These are phyloP conservation scores for Schizopygopsis pylzovi DNA, from an alignment of 2,797 vertebrate genomes.

Conservation along the genomic window DNA sequence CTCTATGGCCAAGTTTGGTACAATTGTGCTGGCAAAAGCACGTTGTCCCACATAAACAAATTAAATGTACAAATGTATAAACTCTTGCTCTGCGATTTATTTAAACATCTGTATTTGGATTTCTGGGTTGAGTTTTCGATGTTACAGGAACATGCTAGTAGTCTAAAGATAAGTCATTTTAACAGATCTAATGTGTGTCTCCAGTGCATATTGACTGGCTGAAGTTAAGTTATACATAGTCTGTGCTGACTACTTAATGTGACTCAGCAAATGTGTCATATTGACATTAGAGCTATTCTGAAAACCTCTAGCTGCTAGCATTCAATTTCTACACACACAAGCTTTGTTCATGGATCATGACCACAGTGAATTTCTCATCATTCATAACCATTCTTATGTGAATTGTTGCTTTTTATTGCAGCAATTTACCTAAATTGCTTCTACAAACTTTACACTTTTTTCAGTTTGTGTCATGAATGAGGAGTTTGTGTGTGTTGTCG, in stretches of 20 bases:
- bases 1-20: background rate
- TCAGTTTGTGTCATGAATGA: background rate
- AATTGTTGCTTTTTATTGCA: background rate
- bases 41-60: background rate
- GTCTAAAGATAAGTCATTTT: background rate
- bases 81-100: background rate
- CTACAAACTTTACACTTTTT: no score
- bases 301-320: background rate
- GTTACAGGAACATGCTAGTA: background rate
- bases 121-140: background rate
- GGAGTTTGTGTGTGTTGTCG: conserved; percentile 4
- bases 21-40: background rate
- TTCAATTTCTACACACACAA: background rate
- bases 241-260: background rate
- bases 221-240: background rate
- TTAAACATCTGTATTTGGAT: background rate
- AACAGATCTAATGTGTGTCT: background rate
- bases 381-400: background rate
- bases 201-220: background rate
- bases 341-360: background rate
- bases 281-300: background rate
- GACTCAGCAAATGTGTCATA: background rate
- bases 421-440: background rate
- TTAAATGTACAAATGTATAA: background rate
- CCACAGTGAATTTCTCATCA: background rate